Percentiles rank a stretch among this genome's conserved stretches.
Evolutionary conservation across 2,797 vertebrate genomes (phyloP).

Genomic region (Danio kyathit): DNA sequence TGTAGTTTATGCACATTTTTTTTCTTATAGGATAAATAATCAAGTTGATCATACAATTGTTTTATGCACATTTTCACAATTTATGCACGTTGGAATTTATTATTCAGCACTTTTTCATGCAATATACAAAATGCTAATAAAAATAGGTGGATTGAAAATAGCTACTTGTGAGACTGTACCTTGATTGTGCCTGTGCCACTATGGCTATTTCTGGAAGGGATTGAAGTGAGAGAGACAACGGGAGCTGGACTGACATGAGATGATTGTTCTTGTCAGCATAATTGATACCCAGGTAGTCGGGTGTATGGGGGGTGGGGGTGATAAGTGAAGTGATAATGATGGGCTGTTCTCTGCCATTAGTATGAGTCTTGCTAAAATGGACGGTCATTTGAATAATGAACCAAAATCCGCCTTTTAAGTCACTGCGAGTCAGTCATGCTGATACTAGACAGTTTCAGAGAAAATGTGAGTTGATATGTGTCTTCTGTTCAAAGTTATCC

Average conservation of each 20-base stretch:
- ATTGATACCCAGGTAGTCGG: conserved; percentile 73
- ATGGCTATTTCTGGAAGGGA: conserved; percentile 11
- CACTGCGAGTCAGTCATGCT: neutral
- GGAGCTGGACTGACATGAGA: conserved; percentile 22
- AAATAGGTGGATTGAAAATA: no score
- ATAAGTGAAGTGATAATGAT: conserved; percentile 77
- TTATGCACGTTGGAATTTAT: no score
- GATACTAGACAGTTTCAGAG: neutral
- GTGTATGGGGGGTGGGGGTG: conserved; percentile 66
- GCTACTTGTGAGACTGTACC: neutral
- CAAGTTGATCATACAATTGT: no score
- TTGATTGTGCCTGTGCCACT: neutral
- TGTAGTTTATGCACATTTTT: no score
- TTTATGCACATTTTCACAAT: no score
- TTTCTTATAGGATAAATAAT: no score
- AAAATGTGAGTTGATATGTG: neutral
- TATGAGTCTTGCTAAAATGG: conserved; percentile 67
- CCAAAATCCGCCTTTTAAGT: conserved; percentile 67
- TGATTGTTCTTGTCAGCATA: conserved; percentile 64
- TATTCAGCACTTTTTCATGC: no score
- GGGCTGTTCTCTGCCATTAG: conserved; percentile 58
- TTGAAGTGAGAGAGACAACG: neutral
- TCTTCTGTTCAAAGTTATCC: neutral
- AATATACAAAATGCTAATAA: no score
- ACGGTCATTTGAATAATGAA: conserved; percentile 77